Base-by-base conservation (phyloP, 2,888 invertebrate species). In the Empis stercorea region DNA sequence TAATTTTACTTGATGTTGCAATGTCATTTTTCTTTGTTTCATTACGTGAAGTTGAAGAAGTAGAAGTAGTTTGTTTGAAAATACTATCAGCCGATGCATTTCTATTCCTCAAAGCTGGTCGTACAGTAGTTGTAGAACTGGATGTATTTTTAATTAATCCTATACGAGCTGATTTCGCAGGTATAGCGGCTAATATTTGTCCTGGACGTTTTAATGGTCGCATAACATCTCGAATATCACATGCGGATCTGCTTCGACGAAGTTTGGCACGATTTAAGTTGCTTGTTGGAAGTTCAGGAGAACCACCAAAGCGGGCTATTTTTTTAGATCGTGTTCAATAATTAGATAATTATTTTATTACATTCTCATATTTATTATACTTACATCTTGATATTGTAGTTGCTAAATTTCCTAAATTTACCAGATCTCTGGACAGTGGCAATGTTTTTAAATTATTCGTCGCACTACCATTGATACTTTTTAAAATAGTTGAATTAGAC, bases 221-320 rank as follows among this genome's bases (percentile, higher is more conserved):
- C 15, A 58, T 59, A 17, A 48, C 46, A 42, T 54, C 42, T 16
- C 46, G 58, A 13, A 62, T 54, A 49, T 66, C 67, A 23, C 58
- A 64, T 5, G 61, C 62, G 14, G 59, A 62, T 0, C 59, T 63
- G 51, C 67, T 67, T 15, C 65, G 59, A 7, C 65, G 56, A 40
- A 66, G 40, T 48, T 60, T 66, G 0, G 50, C 20, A 6, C 59
- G 59, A 3, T 52, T 48, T 23, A 27, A 6, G 23, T 27, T 30
- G 1, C 10, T 43, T 7, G 53, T 57, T 10, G 23, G 9, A 11
- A 54, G 52, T 13, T 62, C 63, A 0, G 68, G 68, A 0, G 68
- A 68, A 13, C 50, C 51, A 20, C 17, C 17, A 13, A 11, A 4
- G 61, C 60, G 9, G 62, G 64, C 23, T 51, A n/a, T n/a, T n/a